A percentile compares a stretch with the other conserved stretches of the same genome.
phyloP scores from a whole-genome alignment of 2,113 vertebrate genomes.

The Limanda limanda region DNA sequence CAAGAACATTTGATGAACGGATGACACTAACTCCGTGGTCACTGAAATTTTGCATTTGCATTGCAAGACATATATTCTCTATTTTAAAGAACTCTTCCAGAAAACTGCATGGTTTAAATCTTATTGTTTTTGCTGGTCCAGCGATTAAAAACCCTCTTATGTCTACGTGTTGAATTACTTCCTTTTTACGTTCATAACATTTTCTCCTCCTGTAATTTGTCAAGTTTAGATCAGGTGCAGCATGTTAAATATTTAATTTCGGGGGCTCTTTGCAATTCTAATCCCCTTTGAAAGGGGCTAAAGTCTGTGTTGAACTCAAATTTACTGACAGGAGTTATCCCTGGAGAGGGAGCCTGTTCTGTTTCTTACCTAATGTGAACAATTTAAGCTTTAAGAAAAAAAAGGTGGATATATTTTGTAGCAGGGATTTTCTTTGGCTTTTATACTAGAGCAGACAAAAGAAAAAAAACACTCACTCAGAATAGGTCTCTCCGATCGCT shows the following conservation, averaged over 20 bases:
- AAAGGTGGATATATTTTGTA: not conserved
- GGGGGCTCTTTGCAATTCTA: conserved; percentile 9
- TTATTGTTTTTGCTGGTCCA: not conserved
- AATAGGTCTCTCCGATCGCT: no score
- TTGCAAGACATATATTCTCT: not conserved
- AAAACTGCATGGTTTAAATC: conserved; percentile 20
- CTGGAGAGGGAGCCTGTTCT: not conserved
- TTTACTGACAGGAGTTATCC: conserved; percentile 24
- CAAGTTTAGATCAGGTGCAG: conserved; percentile 19
- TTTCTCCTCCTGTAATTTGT: not conserved
- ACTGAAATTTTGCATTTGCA: not conserved
- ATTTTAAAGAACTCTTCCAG: not conserved
- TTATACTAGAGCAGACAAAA: no score
- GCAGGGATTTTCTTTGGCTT: no score
- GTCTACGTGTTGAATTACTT: not conserved
- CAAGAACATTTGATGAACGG: no score
- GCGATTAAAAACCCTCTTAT: not conserved
- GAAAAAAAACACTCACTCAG: no score
- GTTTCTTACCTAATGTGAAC: conserved; percentile 1
- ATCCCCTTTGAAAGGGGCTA: conserved; percentile 5
- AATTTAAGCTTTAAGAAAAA: not conserved
- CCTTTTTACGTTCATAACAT: not conserved
- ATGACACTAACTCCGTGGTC: no score
- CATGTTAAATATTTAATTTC: conserved; percentile 47
- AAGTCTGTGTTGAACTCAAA: conserved; percentile 34